phyloP scores from a whole-genome alignment of 1,140 invertebrate genomes.

The Drosophila mojavensis region DNA sequence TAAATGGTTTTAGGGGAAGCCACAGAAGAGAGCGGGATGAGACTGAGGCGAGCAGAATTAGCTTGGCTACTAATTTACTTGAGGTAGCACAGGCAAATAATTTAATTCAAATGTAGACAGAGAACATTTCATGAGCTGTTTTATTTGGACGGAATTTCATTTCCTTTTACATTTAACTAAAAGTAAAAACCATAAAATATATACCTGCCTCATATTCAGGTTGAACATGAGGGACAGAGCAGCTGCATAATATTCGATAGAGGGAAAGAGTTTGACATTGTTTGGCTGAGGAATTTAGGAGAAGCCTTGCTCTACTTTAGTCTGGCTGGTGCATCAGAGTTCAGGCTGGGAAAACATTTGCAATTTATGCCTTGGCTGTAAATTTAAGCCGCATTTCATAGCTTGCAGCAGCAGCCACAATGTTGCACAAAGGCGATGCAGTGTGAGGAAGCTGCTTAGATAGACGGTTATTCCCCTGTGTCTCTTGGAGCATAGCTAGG shows the following conservation, averaged over 20 bases:
- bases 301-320: background rate
- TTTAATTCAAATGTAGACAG: too few relatives aligned
- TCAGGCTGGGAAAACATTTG: constrained; percentile 8
- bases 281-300: background rate
- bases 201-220: background rate
- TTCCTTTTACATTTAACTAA: too few relatives aligned
- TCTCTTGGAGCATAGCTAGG: constrained; percentile 12
- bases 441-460: constrained; percentile 1
- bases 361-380: constrained; percentile 46
- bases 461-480: background rate
- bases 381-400: constrained; percentile 28
- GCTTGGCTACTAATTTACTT: too few relatives aligned
- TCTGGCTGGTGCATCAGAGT: background rate
- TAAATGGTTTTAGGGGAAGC: background rate
- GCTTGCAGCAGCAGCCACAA: constrained; percentile 18
- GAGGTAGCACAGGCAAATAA: background rate
- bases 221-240: background rate
- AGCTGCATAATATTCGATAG: background rate
- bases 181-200: too few relatives aligned
- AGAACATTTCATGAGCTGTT: too few relatives aligned
- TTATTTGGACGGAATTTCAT: too few relatives aligned
- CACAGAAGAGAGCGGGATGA: background rate
- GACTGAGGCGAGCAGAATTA: background rate
- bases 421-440: constrained; percentile 31
- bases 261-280: background rate